Percentiles rank a stretch among this genome's conserved stretches.
Evolutionary conservation across 2,888 invertebrate genomes (phyloP).

Genomic region (Eupithecia tripunctaria): DNA sequence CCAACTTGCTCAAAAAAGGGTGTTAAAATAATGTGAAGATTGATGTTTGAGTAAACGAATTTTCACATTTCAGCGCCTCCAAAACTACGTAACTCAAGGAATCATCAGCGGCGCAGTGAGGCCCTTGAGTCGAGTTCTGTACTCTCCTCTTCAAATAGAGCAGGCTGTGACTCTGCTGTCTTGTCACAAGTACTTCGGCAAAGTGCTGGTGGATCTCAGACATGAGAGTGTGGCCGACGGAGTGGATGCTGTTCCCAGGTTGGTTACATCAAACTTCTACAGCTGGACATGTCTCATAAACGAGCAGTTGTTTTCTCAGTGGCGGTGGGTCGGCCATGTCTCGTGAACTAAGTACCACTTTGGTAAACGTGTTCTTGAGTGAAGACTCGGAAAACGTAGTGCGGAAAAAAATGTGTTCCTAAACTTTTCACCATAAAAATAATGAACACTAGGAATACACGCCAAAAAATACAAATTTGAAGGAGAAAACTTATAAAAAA

Average conservation of each 20-base stretch:
- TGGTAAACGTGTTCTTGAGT: too few relatives aligned
- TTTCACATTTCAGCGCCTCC: slow-evolving; percentile 68
- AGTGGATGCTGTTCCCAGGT: slow-evolving; percentile 51
- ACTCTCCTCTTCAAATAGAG: slow-evolving; percentile 85
- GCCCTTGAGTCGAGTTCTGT: slow-evolving; percentile 87
- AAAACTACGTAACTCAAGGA: slow-evolving; percentile 84
- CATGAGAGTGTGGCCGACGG: slow-evolving; percentile 43
- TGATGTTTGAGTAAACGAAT: too few relatives aligned
- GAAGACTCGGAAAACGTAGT: too few relatives aligned
- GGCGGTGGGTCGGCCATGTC: too few relatives aligned
- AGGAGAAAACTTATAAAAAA: too few relatives aligned
- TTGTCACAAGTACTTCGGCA: slow-evolving; percentile 85
- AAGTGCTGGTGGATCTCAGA: slow-evolving; percentile 49
- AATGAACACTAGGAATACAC: too few relatives aligned
- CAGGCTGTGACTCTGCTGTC: slow-evolving; percentile 86
- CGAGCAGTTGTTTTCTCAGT: too few relatives aligned
- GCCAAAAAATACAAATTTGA: too few relatives aligned
- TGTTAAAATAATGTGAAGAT: background rate
- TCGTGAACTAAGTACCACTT: too few relatives aligned
- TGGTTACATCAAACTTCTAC: slow-evolving; percentile 5
- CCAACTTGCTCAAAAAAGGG: too few relatives aligned
- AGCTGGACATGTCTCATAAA: background rate
- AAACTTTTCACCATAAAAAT: too few relatives aligned
- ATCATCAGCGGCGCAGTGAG: slow-evolving; percentile 86
- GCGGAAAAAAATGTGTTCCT: too few relatives aligned